Conservation (phyloP, 1,140 invertebrate genomes). For the Neodiprion virginianus region DNA sequence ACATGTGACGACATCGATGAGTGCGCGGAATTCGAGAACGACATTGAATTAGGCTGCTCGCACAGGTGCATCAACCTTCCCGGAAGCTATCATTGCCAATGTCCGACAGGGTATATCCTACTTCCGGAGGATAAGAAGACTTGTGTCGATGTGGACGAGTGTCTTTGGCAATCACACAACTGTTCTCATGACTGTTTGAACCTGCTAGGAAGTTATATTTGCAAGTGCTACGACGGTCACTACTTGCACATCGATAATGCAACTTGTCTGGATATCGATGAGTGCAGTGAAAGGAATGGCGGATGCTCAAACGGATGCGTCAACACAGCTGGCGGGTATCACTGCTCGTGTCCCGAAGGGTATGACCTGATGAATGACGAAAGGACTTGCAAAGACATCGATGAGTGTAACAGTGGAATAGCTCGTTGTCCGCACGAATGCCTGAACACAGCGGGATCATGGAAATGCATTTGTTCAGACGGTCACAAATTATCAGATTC, state of each 20-base stretch:
- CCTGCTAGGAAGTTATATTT: slow-evolving; percentile 70
- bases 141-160: slow-evolving; percentile 81
- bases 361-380: slow-evolving; percentile 69
- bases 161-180: slow-evolving; percentile 69
- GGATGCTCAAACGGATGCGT: slow-evolving; percentile 63
- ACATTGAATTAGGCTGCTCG: slow-evolving; percentile 49
- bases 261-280: slow-evolving; percentile 82
- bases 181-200: slow-evolving; percentile 73
- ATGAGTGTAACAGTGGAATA: slow-evolving; percentile 58
- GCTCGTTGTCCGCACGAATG: slow-evolving; percentile 59
- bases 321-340: slow-evolving; percentile 69
- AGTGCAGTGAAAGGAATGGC: slow-evolving; percentile 68
- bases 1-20: slow-evolving; percentile 83
- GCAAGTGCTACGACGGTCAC: slow-evolving; percentile 79
- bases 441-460: slow-evolving; percentile 67
- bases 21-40: slow-evolving; percentile 65
- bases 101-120: slow-evolving; percentile 77
- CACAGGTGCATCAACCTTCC: slow-evolving; percentile 76
- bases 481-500: slow-evolving; percentile 59
- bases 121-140: slow-evolving; percentile 66
- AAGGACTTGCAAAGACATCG: slow-evolving; percentile 66
- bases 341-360: slow-evolving; percentile 71
- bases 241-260: slow-evolving; percentile 74
- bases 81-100: slow-evolving; percentile 82
- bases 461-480: slow-evolving; percentile 68